Percentiles rank a stretch among this genome's conserved stretches.
Conservation (phyloP, 2,888 invertebrate genomes). For the Cryptus viduatorius region DNA sequence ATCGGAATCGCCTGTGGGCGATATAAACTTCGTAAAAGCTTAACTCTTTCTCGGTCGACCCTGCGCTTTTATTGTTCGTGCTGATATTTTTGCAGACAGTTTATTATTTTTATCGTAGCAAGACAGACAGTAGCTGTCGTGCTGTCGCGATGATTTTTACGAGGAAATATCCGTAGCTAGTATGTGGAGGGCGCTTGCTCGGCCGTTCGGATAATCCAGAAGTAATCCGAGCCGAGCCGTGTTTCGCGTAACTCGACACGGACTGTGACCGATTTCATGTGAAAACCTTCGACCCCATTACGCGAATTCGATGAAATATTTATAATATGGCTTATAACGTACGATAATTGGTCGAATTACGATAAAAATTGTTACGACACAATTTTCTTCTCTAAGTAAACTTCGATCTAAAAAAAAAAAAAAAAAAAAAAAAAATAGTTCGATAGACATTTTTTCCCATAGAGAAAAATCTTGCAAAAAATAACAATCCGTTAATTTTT, state of each 20-base stretch:
- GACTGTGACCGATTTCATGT: constrained; percentile 59
- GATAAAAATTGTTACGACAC: neutral
- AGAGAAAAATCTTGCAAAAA: neutral
- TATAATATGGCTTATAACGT: neutral
- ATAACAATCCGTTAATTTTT: constrained; percentile 7
- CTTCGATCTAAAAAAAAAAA: too few relatives aligned
- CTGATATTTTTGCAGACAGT: constrained; percentile 3
- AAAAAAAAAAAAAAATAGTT: neutral
- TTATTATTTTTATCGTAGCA: constrained; percentile 39
- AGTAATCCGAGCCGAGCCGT: constrained; percentile 59
- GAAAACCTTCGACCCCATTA: constrained; percentile 62
- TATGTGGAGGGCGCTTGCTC: constrained; percentile 39
- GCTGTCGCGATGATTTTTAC: constrained; percentile 45
- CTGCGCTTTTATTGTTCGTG: neutral
- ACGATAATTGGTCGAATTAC: neutral
- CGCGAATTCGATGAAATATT: constrained; percentile 38
- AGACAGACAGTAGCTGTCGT: constrained; percentile 29
- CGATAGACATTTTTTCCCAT: neutral
- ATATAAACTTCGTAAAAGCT: neutral
- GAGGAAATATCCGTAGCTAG: constrained; percentile 18
- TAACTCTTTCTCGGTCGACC: neutral
- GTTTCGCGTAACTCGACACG: constrained; percentile 52
- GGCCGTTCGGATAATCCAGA: constrained; percentile 60
- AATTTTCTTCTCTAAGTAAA: neutral
- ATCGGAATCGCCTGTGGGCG: neutral